These are phyloP conservation scores for Glossosoma conforme DNA, from an alignment of 1,140 invertebrate genomes.

Conservation along the genomic window DNA sequence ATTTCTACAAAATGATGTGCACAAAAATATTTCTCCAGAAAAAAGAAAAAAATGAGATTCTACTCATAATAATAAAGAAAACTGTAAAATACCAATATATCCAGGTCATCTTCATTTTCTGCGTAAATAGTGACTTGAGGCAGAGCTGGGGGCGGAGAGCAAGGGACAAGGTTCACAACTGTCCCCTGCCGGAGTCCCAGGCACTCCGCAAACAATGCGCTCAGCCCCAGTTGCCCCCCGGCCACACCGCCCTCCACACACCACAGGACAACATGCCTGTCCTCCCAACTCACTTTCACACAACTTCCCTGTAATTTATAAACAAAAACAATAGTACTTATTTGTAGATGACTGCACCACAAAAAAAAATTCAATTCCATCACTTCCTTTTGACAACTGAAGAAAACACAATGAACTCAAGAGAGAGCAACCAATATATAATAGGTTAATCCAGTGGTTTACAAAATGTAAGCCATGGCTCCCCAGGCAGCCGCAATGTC, in stretches of 20 bases:
- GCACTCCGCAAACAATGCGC: constrained; percentile 38
- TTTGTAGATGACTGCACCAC: not conserved
- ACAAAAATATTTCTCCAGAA: too few relatives aligned
- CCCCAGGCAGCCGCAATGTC: too few relatives aligned
- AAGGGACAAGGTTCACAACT: constrained; percentile 42
- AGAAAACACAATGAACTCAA: too few relatives aligned
- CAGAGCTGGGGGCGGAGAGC: constrained; percentile 37
- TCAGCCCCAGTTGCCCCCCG: constrained; percentile 41
- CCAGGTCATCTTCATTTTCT: constrained; percentile 48
- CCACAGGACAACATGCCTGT: constrained; percentile 41
- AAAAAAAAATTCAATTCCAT: constrained; percentile 3
- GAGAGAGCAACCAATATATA: too few relatives aligned
- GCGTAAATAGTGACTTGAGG: constrained; percentile 41
- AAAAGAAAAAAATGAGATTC: too few relatives aligned
- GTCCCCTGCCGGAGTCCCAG: constrained; percentile 39
- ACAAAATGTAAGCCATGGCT: too few relatives aligned
- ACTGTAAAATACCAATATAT: constrained; percentile 41
- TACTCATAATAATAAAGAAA: not conserved
- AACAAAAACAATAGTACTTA: not conserved
- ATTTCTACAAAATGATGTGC: too few relatives aligned
- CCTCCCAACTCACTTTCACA: constrained; percentile 39
- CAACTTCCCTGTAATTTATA: constrained; percentile 39
- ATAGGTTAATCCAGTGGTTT: too few relatives aligned
- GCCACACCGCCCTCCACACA: constrained; percentile 38
- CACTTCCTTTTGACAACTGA: too few relatives aligned